Evolutionary conservation across 2,113 vertebrate genomes (phyloP).

Genomic region (Echinops telfairi): DNA sequence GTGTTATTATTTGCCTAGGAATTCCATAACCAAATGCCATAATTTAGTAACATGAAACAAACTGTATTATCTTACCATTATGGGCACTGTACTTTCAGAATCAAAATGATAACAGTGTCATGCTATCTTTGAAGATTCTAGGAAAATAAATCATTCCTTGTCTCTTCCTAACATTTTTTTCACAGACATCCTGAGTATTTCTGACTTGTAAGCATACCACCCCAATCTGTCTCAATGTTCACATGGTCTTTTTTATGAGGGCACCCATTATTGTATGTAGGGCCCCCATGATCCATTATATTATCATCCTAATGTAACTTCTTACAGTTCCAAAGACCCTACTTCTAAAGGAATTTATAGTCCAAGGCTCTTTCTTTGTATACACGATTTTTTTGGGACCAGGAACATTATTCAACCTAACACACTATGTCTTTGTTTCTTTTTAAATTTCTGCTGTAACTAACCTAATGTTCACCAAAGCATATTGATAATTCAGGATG

Average conservation of each 20-base stretch:
- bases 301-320: neutral
- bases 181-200: too few relatives aligned
- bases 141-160: too few relatives aligned
- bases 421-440: neutral
- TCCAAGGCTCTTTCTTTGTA: neutral
- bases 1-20: neutral
- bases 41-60: too few relatives aligned
- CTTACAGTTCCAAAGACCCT: neutral
- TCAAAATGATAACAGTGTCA: too few relatives aligned
- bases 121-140: too few relatives aligned
- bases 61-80: too few relatives aligned
- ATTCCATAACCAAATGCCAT: too few relatives aligned
- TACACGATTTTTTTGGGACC: neutral
- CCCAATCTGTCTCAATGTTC: too few relatives aligned
- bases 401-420: neutral
- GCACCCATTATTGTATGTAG: neutral
- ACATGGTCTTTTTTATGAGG: neutral
- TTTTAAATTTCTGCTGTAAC: conserved; percentile 2
- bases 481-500: neutral
- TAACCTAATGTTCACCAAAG: neutral
- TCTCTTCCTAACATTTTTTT: too few relatives aligned
- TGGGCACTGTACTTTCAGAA: too few relatives aligned
- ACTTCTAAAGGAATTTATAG: neutral
- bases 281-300: neutral
- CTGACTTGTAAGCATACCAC: too few relatives aligned